Evolutionary conservation across 2,113 vertebrate genomes (phyloP).

Genomic region (Oryzias melastigma): DNA sequence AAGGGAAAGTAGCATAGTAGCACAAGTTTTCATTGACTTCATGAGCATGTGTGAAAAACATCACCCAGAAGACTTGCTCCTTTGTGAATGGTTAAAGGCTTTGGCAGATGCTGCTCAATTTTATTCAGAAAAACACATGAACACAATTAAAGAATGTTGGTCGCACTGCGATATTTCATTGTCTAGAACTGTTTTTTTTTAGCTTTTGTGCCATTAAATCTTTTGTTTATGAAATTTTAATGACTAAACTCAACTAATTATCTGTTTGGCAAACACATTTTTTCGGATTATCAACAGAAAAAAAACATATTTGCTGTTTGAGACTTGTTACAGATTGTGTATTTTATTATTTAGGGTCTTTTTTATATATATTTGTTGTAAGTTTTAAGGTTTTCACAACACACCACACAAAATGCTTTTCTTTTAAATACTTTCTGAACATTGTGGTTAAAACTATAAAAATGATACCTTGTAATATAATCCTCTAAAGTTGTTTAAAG

Average conservation of each 20-base stretch:
- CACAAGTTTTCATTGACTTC: conserved; percentile 1
- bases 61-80: conserved; percentile 1
- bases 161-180: no score
- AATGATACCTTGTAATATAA: conserved; percentile 68
- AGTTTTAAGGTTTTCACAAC: conserved; percentile 17
- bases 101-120: conserved; percentile 18
- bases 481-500: conserved; percentile 48
- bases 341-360: not conserved
- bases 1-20: conserved; percentile 7
- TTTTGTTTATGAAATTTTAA: no score
- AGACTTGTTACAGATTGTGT: not conserved
- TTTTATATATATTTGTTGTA: not conserved
- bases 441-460: conserved; percentile 30
- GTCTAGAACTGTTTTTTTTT: no score
- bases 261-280: no score
- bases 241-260: no score
- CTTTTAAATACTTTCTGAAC: conserved; percentile 30
- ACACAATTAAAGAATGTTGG: not conserved
- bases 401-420: conserved; percentile 13
- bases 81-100: not conserved
- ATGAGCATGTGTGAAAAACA: not conserved
- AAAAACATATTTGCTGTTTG: no score
- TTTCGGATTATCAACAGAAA: no score
- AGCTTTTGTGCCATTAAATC: no score
- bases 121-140: conserved; percentile 2